Evolutionary conservation across 2,797 vertebrate species (phyloP), one percentile per base, ranked within the genome.

Genomic region (Kryptolebias ocellatus): DNA sequence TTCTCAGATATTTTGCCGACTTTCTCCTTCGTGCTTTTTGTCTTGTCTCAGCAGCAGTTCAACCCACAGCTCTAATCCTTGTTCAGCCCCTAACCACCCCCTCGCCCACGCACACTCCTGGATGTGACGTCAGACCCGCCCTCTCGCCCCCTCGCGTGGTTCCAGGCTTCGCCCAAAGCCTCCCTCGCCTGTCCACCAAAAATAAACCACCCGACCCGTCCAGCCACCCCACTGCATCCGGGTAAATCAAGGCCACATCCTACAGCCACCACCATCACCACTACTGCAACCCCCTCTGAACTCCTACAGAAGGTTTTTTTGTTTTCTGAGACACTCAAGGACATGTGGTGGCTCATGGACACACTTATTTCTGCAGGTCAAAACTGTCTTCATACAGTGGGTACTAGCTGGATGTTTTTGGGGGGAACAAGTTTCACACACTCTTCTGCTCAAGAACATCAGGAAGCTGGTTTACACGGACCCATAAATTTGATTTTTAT

Each of bases 51-150:
- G 86, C 72, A 66, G 77, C 74, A 79, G 60, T 68, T 27, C 67
- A 84, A 82, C 85, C 86, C 86, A 55, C 90, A 90, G 78, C 51
- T 61, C 49, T 82, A 74, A 87, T 86, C 83, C 84, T 75, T n/a
- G 56, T 66, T 62, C 37, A 73, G 84, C 77, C 83, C 84, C 79
- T 83, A 87, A 80, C 79, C 83, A 52, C 59, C 80, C 78, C 76
- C 53, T 18, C 56, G 70, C 88, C 85, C 80, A 86, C 89, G 55
- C 83, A 49, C 63, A 17, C 75, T 69, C 39, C 67, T 67, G 72
- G 58, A 74, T 39, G 81, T 86, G 84, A 90, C 70, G 68, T 92
- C 76, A 69, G 76, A 42, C 66, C 71, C 71, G 59, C 72, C 80
- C 82, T 77, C 79, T 77, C 55, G 64, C 88, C 70, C 79, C 83